Conservation (phyloP, 1,140 invertebrate genomes). For the Euwallacea fornicatus region DNA sequence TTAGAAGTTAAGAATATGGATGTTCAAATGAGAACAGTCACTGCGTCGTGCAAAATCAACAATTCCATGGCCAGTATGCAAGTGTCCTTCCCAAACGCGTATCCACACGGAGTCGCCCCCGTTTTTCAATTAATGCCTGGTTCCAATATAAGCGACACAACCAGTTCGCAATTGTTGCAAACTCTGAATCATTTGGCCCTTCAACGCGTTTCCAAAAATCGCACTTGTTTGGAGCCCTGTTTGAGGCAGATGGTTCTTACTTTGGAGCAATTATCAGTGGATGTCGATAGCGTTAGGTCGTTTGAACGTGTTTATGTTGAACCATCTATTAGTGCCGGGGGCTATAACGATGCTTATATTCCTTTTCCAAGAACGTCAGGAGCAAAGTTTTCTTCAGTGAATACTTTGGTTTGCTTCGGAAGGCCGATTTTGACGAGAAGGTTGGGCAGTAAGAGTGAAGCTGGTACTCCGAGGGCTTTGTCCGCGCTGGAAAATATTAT, state of each 20-base stretch:
- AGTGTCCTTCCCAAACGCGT: slow-evolving; percentile 77
- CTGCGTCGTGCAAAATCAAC: slow-evolving; percentile 72
- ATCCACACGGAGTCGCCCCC: slow-evolving; percentile 73
- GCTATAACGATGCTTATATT: slow-evolving; percentile 77
- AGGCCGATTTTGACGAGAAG: slow-evolving; percentile 74
- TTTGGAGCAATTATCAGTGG: slow-evolving; percentile 61
- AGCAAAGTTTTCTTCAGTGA: slow-evolving; percentile 87
- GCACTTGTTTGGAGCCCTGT: slow-evolving; percentile 79
- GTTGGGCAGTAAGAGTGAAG: slow-evolving; percentile 67
- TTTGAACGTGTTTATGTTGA: slow-evolving; percentile 46
- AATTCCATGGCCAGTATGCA: slow-evolving; percentile 74
- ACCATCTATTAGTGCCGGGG: slow-evolving; percentile 50
- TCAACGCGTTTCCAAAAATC: slow-evolving; percentile 74
- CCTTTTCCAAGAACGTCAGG: slow-evolving; percentile 93
- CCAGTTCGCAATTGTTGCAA: slow-evolving; percentile 65
- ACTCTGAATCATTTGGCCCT: slow-evolving; percentile 73
- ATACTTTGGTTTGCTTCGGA: slow-evolving; percentile 82
- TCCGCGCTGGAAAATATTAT: slow-evolving; percentile 71
- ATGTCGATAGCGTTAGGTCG: slow-evolving; percentile 43
- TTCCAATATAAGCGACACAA: slow-evolving; percentile 58
- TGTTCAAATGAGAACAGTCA: slow-evolving; percentile 69
- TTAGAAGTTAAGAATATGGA: slow-evolving; percentile 75
- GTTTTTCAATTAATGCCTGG: slow-evolving; percentile 67
- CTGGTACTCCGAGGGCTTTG: slow-evolving; percentile 74
- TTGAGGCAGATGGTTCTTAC: slow-evolving; percentile 71